Evolutionary conservation across 2,797 vertebrate genomes (phyloP).

Genomic region (Diglossa cyanea): DNA sequence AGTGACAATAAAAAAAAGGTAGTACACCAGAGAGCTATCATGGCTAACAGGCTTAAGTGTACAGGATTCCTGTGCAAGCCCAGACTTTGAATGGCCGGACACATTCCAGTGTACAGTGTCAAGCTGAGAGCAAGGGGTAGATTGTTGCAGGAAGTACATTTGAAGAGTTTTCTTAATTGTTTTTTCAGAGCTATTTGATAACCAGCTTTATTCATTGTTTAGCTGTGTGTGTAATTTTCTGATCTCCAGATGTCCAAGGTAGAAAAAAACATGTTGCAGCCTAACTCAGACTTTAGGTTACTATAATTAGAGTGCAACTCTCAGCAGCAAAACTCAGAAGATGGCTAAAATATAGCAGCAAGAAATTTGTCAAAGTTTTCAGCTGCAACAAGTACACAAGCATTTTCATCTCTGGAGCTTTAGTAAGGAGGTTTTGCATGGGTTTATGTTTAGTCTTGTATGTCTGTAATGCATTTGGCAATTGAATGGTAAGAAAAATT

Average conservation of each 20-base stretch:
- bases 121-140: not conserved
- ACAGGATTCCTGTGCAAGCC: not conserved
- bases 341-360: not conserved
- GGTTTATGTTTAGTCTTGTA: not conserved
- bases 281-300: not conserved
- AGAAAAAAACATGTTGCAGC: not conserved
- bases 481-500: not conserved
- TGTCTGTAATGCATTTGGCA: not conserved
- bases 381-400: not conserved
- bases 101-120: not conserved
- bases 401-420: not conserved
- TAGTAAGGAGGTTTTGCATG: not conserved
- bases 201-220: not conserved
- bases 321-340: not conserved
- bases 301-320: not conserved
- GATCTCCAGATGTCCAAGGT: not conserved
- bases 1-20: not conserved
- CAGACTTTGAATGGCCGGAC: fast-evolving
- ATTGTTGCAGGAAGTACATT: not conserved
- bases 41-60: not conserved
- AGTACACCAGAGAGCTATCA: fast-evolving
- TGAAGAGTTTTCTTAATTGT: not conserved
- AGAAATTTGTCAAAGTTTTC: not conserved
- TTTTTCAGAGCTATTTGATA: not conserved
- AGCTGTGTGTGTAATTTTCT: not conserved